These are phyloP conservation scores for Saccopteryx bilineata DNA, from an alignment of 2,113 vertebrate genomes.

Conservation along the genomic window DNA sequence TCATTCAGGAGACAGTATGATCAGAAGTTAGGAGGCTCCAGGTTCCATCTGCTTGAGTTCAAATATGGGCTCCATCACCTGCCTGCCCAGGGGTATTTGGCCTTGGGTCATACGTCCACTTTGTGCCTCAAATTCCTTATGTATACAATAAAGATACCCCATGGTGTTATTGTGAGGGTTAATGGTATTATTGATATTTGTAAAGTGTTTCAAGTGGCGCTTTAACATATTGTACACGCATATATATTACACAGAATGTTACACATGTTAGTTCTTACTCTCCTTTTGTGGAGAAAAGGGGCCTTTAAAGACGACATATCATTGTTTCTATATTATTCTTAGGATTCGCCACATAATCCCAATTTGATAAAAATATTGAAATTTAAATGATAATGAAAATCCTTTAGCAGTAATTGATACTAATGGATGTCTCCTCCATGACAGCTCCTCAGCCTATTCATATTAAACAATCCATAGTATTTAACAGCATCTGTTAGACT, in stretches of 20 bases:
- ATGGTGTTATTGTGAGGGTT: not conserved
- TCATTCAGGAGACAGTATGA: not conserved
- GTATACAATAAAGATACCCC: not conserved
- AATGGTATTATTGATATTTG: not conserved
- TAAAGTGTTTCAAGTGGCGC: not conserved
- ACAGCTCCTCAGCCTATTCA: slow-evolving; percentile 57
- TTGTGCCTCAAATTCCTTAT: not conserved
- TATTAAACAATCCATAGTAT: slow-evolving; percentile 75
- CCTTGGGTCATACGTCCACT: not conserved
- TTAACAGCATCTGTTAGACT: slow-evolving; percentile 84
- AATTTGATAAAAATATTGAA: slow-evolving; percentile 76
- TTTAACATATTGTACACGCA: not conserved
- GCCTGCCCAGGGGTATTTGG: not conserved
- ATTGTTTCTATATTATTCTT: not conserved
- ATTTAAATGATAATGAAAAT: slow-evolving; percentile 79
- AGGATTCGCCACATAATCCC: not conserved
- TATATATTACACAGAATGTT: not conserved
- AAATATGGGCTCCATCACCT: not conserved
- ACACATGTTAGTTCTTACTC: not conserved
- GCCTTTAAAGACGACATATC: not conserved
- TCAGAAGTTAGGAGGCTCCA: not conserved
- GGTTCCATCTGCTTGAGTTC: not conserved
- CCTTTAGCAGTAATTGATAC: slow-evolving; percentile 78
- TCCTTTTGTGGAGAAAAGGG: not conserved
- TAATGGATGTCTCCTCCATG: slow-evolving; percentile 5